phyloP scores from a whole-genome alignment of 2,797 vertebrate genomes.

The Uromys caudimaculatus region DNA sequence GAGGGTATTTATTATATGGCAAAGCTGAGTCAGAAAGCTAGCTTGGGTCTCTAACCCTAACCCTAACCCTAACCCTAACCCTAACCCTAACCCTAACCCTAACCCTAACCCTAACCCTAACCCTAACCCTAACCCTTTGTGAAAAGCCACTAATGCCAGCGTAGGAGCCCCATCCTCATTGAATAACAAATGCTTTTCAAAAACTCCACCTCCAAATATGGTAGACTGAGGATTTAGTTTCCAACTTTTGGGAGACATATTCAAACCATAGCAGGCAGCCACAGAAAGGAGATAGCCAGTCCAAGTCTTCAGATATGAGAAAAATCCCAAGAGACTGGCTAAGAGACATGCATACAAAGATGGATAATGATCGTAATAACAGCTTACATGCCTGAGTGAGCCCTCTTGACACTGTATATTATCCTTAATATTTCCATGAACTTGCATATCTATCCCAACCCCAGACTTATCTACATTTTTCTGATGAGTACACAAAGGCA shows the following conservation, averaged over 20 bases:
- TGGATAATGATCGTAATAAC: not conserved
- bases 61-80: no score
- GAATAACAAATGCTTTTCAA: not conserved
- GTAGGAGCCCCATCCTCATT: not conserved
- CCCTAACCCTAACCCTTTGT: not conserved
- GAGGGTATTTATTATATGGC: not conserved
- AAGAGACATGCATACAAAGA: not conserved
- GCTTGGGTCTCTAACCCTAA: not conserved
- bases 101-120: no score
- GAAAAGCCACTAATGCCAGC: not conserved
- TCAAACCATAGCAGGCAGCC: not conserved
- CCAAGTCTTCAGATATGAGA: not conserved
- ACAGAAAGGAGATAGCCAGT: not conserved
- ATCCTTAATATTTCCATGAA: not conserved
- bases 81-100: no score
- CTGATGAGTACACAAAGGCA: not conserved
- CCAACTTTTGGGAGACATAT: not conserved
- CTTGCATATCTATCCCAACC: not conserved
- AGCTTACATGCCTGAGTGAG: not conserved
- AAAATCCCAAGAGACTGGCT: not conserved
- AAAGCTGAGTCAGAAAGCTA: not conserved
- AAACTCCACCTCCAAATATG: not conserved
- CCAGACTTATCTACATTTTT: not conserved
- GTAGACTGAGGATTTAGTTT: not conserved
- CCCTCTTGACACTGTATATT: not conserved